These are phyloP conservation scores for Anguilla japonica DNA, from an alignment of 2,113 vertebrate species.

Conservation along the genomic window DNA sequence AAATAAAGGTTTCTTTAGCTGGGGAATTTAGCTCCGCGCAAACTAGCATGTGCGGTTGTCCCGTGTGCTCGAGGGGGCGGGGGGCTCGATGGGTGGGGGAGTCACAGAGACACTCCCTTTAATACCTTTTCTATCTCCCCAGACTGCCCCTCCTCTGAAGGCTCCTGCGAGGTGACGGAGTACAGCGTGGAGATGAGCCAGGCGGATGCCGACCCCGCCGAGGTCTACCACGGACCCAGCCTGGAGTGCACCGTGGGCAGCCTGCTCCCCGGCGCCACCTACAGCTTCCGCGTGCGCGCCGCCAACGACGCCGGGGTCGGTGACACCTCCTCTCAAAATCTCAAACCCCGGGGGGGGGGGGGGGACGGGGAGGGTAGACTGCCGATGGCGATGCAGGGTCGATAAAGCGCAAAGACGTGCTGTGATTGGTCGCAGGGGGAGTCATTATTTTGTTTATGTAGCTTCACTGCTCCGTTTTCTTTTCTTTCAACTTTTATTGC, in stretches of 20 bases:
- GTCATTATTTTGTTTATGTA: not conserved
- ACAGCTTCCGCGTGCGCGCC: constrained; percentile 84
- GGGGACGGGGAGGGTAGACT: not conserved
- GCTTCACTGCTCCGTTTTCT: not conserved
- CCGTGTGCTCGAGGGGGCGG: too few species aligned
- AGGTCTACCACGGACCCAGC: constrained; percentile 83
- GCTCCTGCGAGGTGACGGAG: constrained; percentile 74
- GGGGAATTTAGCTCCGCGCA: too few species aligned
- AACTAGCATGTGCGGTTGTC: too few species aligned
- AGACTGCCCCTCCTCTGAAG: constrained; percentile 68
- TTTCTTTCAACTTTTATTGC: not conserved
- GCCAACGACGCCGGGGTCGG: constrained; percentile 92
- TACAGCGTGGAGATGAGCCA: constrained; percentile 92
- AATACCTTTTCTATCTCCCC: not conserved
- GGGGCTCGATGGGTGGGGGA: too few species aligned
- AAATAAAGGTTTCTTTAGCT: too few species aligned
- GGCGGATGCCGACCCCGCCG: constrained; percentile 66
- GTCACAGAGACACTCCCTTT: not conserved
- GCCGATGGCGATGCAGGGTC: not conserved
- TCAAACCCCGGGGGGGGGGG: too few species aligned
- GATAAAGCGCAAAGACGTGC: not conserved
- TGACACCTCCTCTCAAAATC: not conserved
- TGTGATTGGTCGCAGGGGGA: not conserved
- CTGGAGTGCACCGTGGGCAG: constrained; percentile 86
- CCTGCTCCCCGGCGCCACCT: constrained; percentile 87